Evolutionary conservation across 2,888 invertebrate species (phyloP), one percentile per base, ranked within the genome.

Genomic region (Aproaerema taeniolella): DNA sequence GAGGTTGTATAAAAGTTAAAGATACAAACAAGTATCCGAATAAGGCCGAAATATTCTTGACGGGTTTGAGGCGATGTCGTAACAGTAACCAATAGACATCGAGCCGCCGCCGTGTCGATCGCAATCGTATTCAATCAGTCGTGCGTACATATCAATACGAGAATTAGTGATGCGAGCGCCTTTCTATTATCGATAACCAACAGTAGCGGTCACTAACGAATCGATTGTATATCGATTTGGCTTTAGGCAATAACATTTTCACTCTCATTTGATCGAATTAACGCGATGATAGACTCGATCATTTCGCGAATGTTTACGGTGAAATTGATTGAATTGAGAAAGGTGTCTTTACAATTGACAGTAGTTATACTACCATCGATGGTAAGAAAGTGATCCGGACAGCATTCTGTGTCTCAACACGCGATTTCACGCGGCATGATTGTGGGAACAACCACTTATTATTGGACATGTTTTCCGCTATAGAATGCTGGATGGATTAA

Each of bases 321-420:
- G 67, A 67, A 72, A 74, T 59, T 65, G 66, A 67, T 70, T 60
- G 54, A 51, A 48, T 46, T 46, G 57, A 57, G 67, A 63, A 64
- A 65, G 61, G 62, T 48, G 46, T 43, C 47, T 42, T 48, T 49
- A 55, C 67, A 58, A 65, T 62, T 61, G 60, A 59, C 61, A 56
- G 53, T 55, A 53, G 53, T 63, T 57, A 52, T 45, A 44, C 50
- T 47, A 41, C 58, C 53, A 52, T 54, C 42, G 50, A 56, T 52
- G 62, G 58, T 49, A 64, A 49, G 65, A 64, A 67, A 70, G 64
- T 63, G 63, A 67, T 62, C 57, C 56, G 53, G 50, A 51, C 52
- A 46, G 38, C 48, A 47, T 52, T 47, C 41, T 39, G 46, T 42
- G 45, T 29, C 39, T 33, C 47, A 41, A 51, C 56, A 55, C 55